Base-by-base conservation (phyloP, 1,140 invertebrate genomes). In the Lepidurus packardi region DNA sequence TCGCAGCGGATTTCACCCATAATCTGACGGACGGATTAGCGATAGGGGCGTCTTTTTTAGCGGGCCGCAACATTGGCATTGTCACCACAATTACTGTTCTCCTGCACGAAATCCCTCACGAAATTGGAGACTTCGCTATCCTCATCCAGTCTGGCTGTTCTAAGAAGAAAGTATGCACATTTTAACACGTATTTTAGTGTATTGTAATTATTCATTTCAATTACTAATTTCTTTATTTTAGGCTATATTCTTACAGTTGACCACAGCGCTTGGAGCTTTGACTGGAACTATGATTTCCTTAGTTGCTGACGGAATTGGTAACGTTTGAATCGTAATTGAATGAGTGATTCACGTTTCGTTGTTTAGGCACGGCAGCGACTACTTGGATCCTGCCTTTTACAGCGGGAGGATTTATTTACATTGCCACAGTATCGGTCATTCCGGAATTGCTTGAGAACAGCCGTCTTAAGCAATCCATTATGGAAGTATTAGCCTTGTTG, bases 81-180 rank as follows among this genome's bases (percentile, higher is more conserved):
- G 88, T 98, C 7, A 98, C 97, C 7, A 98, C 96, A 24, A 86
- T 96, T 41, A 98, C 95, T 1, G 97, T 99, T 83, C 87, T 99
- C 42, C 86, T 99, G 45, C 97, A 98, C 86, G 97, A 98, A 89
- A 91, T 99, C 80, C 97, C 97, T 75, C 97, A 98, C 88, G 97
- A 99, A 88, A 98, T 99, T 84, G 97, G 97, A 76, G 97, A 99
- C 86, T 99, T 97, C 89, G 96, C 97, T 44, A 98, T 98, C 85
- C 88, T 99, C 25, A 90, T 98, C 77, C 94, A 98, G 85, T 96
- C 94, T 81, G 96, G 96, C 42, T 96, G 93, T 82, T 92, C 90
- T 65, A 91, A 93, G 82, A 91, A 86, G 86, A 96, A 96, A 87
- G 92, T 92, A 85, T 81, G 8, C 34, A 34, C 3, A 79, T 79